Conservation (phyloP, 2,113 vertebrate genomes). For the Halcyon malimbica region DNA sequence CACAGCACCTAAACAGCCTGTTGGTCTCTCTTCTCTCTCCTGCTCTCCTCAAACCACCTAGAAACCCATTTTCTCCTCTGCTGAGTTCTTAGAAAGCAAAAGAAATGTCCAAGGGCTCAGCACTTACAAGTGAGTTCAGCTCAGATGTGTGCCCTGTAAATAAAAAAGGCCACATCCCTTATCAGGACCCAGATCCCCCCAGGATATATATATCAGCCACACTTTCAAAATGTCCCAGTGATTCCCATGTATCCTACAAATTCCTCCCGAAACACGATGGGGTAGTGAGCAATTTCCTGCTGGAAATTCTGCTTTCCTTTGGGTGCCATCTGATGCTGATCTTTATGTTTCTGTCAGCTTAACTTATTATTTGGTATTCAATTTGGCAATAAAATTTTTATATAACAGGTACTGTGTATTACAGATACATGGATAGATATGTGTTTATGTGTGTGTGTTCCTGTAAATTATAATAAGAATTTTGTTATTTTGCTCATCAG, state of each 20-base stretch:
- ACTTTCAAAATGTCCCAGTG: not conserved
- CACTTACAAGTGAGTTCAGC: not conserved
- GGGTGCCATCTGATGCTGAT: constrained; percentile 8
- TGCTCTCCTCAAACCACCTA: not conserved
- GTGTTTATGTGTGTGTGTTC: constrained; percentile 13
- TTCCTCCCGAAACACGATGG: not conserved
- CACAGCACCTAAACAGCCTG: not conserved
- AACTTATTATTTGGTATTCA: constrained; percentile 60
- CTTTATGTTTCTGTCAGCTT: constrained; percentile 51
- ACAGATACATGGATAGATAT: constrained; percentile 3
- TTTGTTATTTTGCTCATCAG: constrained; percentile 3
- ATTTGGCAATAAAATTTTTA: constrained; percentile 43
- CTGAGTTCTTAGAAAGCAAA: not conserved
- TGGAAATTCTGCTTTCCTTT: constrained; percentile 42
- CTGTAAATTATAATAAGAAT: constrained; percentile 26
- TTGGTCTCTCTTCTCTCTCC: not conserved
- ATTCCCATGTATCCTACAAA: not conserved
- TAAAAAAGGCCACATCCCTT: not conserved
- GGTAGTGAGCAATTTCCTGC: not conserved
- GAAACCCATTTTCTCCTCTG: constrained; percentile 18
- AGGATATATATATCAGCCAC: not conserved
- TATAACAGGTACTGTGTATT: constrained; percentile 14
- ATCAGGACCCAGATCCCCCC: not conserved
- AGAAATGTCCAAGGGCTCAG: not conserved
- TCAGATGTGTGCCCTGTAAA: not conserved